Conservation (phyloP, 2,888 invertebrate species). For the Perdita meconis region DNA sequence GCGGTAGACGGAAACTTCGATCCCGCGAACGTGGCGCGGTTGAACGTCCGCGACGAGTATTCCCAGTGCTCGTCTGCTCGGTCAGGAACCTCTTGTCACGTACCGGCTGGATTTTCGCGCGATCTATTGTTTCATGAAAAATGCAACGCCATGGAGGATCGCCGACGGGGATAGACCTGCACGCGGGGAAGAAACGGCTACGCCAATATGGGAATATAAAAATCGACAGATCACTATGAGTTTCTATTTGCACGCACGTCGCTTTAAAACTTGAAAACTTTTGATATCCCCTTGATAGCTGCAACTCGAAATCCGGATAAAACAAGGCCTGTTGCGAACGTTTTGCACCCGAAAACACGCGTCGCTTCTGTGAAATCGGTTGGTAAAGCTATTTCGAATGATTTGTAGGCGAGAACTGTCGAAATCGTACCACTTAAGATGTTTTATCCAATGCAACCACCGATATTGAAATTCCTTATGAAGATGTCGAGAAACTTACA, state of each 20-base stretch:
- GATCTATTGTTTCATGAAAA: conserved; percentile 50
- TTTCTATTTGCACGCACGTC: conserved; percentile 12
- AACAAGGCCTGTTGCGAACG: no score
- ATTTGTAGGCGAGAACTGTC: no score
- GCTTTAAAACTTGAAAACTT: not conserved
- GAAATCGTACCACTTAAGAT: no score
- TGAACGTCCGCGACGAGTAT: conserved; percentile 21
- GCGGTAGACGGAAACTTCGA: conserved; percentile 8
- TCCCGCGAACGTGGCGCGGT: not conserved
- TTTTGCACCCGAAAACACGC: no score
- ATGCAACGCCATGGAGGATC: conserved; percentile 41
- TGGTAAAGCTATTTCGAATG: no score
- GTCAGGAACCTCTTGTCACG: conserved; percentile 24
- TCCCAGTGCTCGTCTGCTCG: conserved; percentile 9
- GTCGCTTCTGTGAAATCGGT: no score
- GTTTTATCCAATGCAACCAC: no score
- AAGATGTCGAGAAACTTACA: no score
- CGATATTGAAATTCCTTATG: no score
- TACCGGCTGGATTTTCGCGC: conserved; percentile 27
- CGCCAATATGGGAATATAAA: conserved; percentile 19
- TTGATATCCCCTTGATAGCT: not conserved
- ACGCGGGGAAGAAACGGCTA: conserved; percentile 8
- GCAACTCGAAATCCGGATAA: not conserved
- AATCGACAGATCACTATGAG: conserved; percentile 26
- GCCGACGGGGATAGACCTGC: conserved; percentile 17